A percentile compares a stretch with the other conserved stretches of the same genome.
Conservation (phyloP, 1,140 invertebrate species). For the Listronotus oregonensis region DNA sequence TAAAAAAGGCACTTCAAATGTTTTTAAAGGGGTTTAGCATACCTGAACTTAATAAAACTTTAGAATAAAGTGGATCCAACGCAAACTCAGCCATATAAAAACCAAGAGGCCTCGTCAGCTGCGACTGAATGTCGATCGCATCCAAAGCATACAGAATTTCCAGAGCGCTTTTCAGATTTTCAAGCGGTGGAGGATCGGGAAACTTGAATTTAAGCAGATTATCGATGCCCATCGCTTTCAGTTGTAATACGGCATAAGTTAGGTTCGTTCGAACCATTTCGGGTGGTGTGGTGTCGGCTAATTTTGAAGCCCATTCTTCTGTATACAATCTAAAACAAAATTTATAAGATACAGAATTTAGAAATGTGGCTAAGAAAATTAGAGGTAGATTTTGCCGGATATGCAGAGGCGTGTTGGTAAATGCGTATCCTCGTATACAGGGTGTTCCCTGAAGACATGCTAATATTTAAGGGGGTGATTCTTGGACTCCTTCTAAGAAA, state of each 20-base stretch:
- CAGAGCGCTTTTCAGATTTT: slow-evolving; percentile 82
- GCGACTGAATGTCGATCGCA: slow-evolving; percentile 80
- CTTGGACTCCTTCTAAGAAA: too few relatives aligned
- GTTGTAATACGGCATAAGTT: slow-evolving; percentile 81
- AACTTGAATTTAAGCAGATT: slow-evolving; percentile 87
- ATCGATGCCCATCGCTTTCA: slow-evolving; percentile 94
- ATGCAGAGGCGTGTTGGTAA: too few relatives aligned
- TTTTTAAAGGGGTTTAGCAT: too few relatives aligned
- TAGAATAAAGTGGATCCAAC: slow-evolving; percentile 83
- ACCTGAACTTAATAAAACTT: slow-evolving; percentile 84
- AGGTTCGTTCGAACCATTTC: slow-evolving; percentile 93
- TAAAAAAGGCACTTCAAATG: too few relatives aligned
- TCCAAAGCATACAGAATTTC: slow-evolving; percentile 88
- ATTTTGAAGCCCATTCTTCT: slow-evolving; percentile 76
- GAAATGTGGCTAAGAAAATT: too few relatives aligned
- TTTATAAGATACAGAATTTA: neutral
- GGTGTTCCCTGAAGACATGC: too few relatives aligned
- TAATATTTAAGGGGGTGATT: too few relatives aligned
- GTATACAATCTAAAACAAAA: slow-evolving; percentile 68
- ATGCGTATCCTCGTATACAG: too few relatives aligned
- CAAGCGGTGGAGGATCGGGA: slow-evolving; percentile 86
- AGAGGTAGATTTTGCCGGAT: too few relatives aligned
- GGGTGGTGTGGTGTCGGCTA: slow-evolving; percentile 76
- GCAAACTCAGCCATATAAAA: slow-evolving; percentile 92
- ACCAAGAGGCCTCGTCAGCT: slow-evolving; percentile 82